Evolutionary conservation across 2,888 invertebrate species (phyloP).

Genomic region (Theretra japonica): DNA sequence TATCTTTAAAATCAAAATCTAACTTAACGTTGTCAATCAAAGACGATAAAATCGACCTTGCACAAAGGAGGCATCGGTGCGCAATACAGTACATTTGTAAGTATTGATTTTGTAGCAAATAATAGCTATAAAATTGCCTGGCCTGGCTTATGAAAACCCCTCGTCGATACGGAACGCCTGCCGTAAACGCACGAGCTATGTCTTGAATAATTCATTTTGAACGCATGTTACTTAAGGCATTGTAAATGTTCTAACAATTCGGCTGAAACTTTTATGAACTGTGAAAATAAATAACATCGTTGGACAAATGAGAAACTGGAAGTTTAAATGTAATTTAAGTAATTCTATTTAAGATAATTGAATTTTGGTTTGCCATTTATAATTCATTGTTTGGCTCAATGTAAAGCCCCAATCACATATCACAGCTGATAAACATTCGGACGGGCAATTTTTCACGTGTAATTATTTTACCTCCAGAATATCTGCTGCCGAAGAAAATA

Average conservation of each 20-base stretch:
- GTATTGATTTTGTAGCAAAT: background rate
- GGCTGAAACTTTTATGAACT: no score
- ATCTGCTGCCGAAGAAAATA: background rate
- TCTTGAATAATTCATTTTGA: constrained; percentile 5
- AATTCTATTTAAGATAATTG: no score
- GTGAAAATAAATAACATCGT: no score
- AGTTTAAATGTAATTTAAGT: no score
- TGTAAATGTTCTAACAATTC: no score
- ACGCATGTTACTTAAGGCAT: background rate
- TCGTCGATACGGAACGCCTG: constrained; percentile 9
- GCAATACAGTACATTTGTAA: background rate
- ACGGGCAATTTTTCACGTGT: background rate
- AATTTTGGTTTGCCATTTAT: no score
- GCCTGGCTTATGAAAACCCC: background rate
- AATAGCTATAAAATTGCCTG: background rate
- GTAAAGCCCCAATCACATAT: background rate
- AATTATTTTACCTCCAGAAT: background rate
- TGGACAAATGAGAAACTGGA: no score
- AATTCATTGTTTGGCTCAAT: no score
- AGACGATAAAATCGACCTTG: background rate
- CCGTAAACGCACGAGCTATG: background rate
- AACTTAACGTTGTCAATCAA: background rate
- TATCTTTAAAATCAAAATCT: no score
- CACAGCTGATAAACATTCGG: background rate
- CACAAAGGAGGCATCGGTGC: background rate